Evolutionary conservation across 2,888 invertebrate species (phyloP), one percentile per base, ranked within the genome.

Genomic region (Pachliopta kotzebuea): DNA sequence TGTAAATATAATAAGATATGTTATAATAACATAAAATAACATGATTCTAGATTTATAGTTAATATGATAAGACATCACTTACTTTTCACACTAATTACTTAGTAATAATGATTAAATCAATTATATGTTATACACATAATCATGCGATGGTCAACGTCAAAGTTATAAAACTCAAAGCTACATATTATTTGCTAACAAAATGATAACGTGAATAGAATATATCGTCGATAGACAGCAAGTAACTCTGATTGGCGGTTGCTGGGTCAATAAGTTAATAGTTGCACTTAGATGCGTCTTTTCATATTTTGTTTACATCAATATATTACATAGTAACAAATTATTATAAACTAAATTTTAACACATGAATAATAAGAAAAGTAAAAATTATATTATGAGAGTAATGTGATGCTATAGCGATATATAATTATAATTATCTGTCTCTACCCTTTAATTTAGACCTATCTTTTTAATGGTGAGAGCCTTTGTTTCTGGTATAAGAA

Each of bases 231-330:
- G 72, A 58, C 26, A 58, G 68, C 70, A 74, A 76, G 72, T 72
- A 72, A 69, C 69, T 73, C 76, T 77, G 76, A 79, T 71, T 71
- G 67, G 71, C 66, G 66, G 84, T 86, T 83, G 81, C 82, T 78
- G 67, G 85, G 88, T 85, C 86, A 84, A 85, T 77, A 81, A 78
- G 85, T 85, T 82, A 87, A 86, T 77, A 78, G 73, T 78, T 77
- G 72, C 73, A 75, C 73, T 76, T 71, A 75, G 72, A 77, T 76
- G 63, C 58, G 57, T 61, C 42, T 42, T 31, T 31, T 53, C 59
- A 14, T 57, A 37, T 26, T 24, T 54, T 62, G 61, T 65, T 61
- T 53, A 57, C 53, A 49, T 61, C 21, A 31, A 58, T 29, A 17
- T 31, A 49, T 58, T 67, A 67, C 69, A 69, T 37, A 37, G 37